A percentile compares a stretch with the other conserved stretches of the same genome.
These are phyloP conservation scores for Euspilapteryx auroguttella DNA, from an alignment of 2,888 invertebrate species.

Conservation along the genomic window DNA sequence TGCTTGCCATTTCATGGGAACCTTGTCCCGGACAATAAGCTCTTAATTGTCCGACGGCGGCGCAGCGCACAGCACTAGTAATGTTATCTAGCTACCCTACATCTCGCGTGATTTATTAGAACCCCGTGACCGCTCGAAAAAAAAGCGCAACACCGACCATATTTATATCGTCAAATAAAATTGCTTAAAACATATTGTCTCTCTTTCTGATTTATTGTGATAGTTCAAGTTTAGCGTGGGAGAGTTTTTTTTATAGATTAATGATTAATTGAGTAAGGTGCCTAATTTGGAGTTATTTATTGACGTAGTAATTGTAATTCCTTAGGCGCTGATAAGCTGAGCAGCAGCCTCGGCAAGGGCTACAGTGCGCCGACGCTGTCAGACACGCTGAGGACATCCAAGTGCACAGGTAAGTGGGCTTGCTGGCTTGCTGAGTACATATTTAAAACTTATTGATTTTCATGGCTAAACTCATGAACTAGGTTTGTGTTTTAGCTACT, in stretches of 20 bases:
- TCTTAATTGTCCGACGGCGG: conserved; percentile 55
- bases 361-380: conserved; percentile 41
- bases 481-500: too few species aligned
- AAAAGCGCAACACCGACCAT: conserved; percentile 26
- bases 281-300: background rate
- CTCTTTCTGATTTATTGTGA: conserved; percentile 17
- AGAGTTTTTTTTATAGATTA: conserved; percentile 11
- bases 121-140: conserved; percentile 33
- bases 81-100: conserved; percentile 31
- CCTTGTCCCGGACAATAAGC: conserved; percentile 35
- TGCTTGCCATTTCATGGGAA: conserved; percentile 51
- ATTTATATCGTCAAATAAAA: conserved; percentile 42
- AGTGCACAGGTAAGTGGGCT: conserved; percentile 49
- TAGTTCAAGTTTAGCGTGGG: conserved; percentile 25
- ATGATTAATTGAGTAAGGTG: too few species aligned
- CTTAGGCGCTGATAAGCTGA: conserved; percentile 42
- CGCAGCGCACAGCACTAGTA: conserved; percentile 44
- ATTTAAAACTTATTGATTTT: too few species aligned
- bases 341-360: conserved; percentile 38
- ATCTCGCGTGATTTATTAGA: conserved; percentile 33
- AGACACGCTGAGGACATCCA: conserved; percentile 44
- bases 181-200: conserved; percentile 45
- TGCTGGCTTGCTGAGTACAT: too few species aligned
- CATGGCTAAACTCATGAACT: too few species aligned
- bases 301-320: conserved; percentile 8